Evolutionary conservation across 2,888 invertebrate species (phyloP).

Genomic region (Mantis religiosa): DNA sequence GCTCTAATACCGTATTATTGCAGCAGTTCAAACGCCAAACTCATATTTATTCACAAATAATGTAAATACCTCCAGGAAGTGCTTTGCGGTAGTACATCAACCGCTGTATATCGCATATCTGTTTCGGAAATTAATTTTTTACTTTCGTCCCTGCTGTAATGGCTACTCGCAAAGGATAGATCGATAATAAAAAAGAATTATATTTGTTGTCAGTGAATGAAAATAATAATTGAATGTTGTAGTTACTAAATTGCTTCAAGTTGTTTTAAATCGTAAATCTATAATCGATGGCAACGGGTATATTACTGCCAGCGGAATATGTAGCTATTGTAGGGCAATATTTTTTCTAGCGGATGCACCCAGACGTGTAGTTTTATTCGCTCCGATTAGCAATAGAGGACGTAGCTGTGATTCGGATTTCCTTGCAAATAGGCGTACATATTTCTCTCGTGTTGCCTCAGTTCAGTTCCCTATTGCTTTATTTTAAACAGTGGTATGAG

Average conservation of each 20-base stretch:
- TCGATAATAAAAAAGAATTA: neutral
- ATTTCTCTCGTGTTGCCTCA: no score
- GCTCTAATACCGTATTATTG: neutral
- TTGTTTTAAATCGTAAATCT: neutral
- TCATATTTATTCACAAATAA: neutral
- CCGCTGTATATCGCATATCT: neutral
- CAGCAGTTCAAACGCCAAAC: neutral
- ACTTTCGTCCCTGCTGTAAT: neutral
- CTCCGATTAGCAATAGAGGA: no score
- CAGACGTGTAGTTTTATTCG: neutral
- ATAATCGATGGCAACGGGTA: neutral
- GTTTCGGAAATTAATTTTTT: neutral
- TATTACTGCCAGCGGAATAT: neutral
- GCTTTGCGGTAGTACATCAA: neutral
- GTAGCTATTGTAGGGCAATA: neutral
- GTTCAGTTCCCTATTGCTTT: no score
- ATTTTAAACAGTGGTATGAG: no score
- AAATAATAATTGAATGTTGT: neutral
- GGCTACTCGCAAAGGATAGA: neutral
- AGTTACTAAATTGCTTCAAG: neutral
- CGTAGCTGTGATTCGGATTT: no score
- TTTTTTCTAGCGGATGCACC: neutral
- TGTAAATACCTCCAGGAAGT: neutral
- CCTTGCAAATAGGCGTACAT: no score
- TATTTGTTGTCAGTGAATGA: neutral